phyloP scores from a whole-genome alignment of 2,888 invertebrate species.

The Margaritifera margaritifera region DNA sequence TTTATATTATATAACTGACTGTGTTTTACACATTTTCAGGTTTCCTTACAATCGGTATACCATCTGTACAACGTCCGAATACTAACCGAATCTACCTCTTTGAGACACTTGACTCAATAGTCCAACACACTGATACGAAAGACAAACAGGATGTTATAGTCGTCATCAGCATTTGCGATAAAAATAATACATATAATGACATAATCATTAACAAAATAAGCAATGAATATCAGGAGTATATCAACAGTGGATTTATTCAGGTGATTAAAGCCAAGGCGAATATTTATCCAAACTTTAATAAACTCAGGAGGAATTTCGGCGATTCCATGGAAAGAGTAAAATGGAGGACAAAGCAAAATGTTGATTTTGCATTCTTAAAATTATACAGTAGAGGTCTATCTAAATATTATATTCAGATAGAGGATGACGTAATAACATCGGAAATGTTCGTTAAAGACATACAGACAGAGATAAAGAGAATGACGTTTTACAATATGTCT shows the following conservation, averaged over 20 bases:
- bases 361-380: slow-evolving; percentile 72
- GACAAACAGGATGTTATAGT: slow-evolving; percentile 64
- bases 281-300: slow-evolving; percentile 54
- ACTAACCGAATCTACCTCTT: slow-evolving; percentile 66
- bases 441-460: slow-evolving; percentile 65
- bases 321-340: slow-evolving; percentile 66
- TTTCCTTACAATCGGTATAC: slow-evolving; percentile 72
- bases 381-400: slow-evolving; percentile 63
- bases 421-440: slow-evolving; percentile 71
- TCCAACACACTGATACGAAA: slow-evolving; percentile 58
- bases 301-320: slow-evolving; percentile 61
- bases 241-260: slow-evolving; percentile 69
- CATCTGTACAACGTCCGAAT: slow-evolving; percentile 69
- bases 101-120: slow-evolving; percentile 69
- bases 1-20: too few relatives aligned
- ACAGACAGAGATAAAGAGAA: slow-evolving; percentile 59
- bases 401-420: slow-evolving; percentile 70
- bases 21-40: slow-evolving; percentile 46
- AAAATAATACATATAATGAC: slow-evolving; percentile 52
- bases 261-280: slow-evolving; percentile 60
- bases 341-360: slow-evolving; percentile 73
- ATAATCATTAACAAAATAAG: slow-evolving; percentile 34
- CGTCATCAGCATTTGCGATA: slow-evolving; percentile 71
- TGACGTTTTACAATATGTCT: slow-evolving; percentile 2
- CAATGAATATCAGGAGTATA: slow-evolving; percentile 37